Conservation (phyloP, 2,113 vertebrate species). For the Oreochromis niloticus region DNA sequence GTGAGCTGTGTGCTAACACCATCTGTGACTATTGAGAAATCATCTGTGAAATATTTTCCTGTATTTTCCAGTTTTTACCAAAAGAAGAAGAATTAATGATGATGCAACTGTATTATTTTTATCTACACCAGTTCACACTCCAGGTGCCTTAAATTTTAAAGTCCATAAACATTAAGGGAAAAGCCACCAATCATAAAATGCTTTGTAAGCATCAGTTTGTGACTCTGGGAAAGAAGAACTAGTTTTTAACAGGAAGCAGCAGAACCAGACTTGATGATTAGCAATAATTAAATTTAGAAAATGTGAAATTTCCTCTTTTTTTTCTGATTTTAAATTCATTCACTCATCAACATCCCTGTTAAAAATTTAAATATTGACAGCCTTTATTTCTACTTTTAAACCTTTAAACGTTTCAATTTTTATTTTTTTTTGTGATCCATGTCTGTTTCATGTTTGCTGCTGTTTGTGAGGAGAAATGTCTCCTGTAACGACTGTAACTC, state of each 20-base stretch:
- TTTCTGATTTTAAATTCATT: not conserved
- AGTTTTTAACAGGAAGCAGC: not conserved
- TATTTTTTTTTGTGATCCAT: too few relatives aligned
- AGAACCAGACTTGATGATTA: not conserved
- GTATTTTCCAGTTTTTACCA: rapidly evolving
- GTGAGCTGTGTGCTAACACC: not conserved
- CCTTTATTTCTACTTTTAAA: not conserved
- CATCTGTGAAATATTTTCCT: rapidly evolving
- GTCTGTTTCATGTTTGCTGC: not conserved
- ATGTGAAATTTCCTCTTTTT: not conserved
- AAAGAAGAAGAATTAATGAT: not conserved
- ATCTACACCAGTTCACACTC: rapidly evolving
- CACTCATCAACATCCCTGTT: rapidly evolving
- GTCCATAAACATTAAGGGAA: not conserved
- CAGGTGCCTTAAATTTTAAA: rapidly evolving
- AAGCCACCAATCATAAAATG: not conserved
- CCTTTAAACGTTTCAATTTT: not conserved
- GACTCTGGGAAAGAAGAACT: not conserved
- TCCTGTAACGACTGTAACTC: not conserved
- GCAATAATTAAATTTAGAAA: not conserved
- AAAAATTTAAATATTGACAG: rapidly evolving
- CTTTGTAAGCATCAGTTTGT: rapidly evolving
- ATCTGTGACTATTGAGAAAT: not conserved
- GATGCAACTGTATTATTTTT: not conserved
- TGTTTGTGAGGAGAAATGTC: not conserved